Base-by-base conservation (phyloP, 30 jellyfish, hydroid and myxozoan species). In the Cassiopea xamachana region DNA sequence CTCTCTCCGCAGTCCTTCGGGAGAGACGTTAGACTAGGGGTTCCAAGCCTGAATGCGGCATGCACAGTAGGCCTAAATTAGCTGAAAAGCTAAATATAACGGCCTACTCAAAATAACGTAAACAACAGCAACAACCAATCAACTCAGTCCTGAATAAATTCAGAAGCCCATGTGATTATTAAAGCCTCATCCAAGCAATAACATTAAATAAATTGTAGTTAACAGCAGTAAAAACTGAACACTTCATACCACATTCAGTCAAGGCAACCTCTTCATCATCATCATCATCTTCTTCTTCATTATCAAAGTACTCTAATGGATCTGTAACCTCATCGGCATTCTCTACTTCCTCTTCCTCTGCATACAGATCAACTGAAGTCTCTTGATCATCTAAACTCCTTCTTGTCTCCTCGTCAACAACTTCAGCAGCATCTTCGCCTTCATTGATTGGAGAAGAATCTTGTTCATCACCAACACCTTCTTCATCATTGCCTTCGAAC, bases 281-380 rank as follows among this genome's bases (percentile, higher is more conserved):
- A 48, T 87, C 94, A 7, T 79, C 94, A 18, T 79, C 89, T 9
- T 87, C 94, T 48, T 87, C 94, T 64, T 87, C 94, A 64, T 87
- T 75, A 77, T 87, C 94, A 77, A 87, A 87, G 73, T 75, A 87
- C 48, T 87, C 89, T 27, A 5, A 62, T 2, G 94, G 94, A 55
- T 87, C 94, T 9, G 94, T 75, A 1, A 77, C 44, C 8, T 60
- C 89, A 7, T 70, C 88, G 1, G 80, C 76, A n/a, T 60, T 80
- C 39, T 87, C 89, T 5, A 60, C 82, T 50, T 87, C 94, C 16
- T 69, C 84, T 8, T 87, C 94, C 45, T 77, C 86, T 1, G 89
- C 83, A 70, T 51, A 76, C 39, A 60, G 89, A 14, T 87, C 94
- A 8, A 69, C 46, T 5, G 92, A 7, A 17, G 64, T 12, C 60